Base-by-base conservation (phyloP, 2,888 invertebrate species). In the Cepaea hortensis region DNA sequence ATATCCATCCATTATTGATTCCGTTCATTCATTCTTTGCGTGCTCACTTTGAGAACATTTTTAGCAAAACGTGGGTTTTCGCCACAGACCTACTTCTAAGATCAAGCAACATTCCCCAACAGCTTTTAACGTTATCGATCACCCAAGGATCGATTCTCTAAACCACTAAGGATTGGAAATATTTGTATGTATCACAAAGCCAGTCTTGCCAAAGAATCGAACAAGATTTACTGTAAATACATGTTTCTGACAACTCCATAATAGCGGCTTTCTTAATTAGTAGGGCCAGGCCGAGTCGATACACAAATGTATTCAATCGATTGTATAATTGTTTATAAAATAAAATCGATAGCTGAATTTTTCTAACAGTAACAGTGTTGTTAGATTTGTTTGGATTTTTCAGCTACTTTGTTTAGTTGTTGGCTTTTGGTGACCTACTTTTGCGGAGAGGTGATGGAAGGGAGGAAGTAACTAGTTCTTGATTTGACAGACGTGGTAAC, bases 151-250 rank as follows among this genome's bases (percentile, higher is more conserved):
- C 77, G 77, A 77, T 55, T 11, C 1, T n/a, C 55, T 61, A 55
- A n/a, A 18, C 55, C 77, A 61, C 6, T 6, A n/a, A 7, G 11
- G n/a, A 20, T 23, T 9, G 20, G 11, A 13, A 77, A n/a, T 55
- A 76, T 76, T 76, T 50, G 23, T 76, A 55, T 4, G 55, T 55
- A 77, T 77, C 55, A 77, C 20, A 77, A 77, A 77, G 23, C 20
- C 55, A n/a, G 55, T 9, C 76, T 3, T 55, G 55, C 11, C 55
- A 55, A 77, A 3, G 50, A 55, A 55, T 77, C 77, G 55, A 77
- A 61, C n/a, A 20, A 77, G 77, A 77, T 77, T 77, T 55, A 77
- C 77, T n/a, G 77, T 77, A 77, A 77, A 77, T 77, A 55, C 23
- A n/a, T 77, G 77, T 77, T 77, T 9, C 3, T 15, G 20, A 9